Conservation (phyloP, 2,797 vertebrate species). For the Carapus acus region DNA sequence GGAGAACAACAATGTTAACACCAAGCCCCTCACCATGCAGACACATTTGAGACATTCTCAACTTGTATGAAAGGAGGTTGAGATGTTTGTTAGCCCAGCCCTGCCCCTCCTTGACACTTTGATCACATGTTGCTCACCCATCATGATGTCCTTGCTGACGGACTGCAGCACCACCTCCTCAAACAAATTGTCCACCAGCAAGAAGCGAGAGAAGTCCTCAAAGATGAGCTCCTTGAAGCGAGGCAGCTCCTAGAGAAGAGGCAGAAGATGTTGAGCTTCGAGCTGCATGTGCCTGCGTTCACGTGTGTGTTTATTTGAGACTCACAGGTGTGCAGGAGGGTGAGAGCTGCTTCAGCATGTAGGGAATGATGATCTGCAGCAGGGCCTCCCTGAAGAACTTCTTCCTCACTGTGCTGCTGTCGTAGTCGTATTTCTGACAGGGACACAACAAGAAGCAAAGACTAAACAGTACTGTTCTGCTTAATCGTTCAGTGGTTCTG, state of each 20-base stretch:
- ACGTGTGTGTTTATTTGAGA: not conserved
- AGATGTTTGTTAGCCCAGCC: not conserved
- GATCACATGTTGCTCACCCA: conserved; percentile 72
- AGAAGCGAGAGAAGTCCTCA: conserved; percentile 89
- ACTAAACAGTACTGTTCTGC: too few species aligned
- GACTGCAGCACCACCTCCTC: conserved; percentile 95
- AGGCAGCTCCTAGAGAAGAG: conserved; percentile 77
- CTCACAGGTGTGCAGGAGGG: conserved; percentile 83
- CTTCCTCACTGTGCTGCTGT: conserved; percentile 96
- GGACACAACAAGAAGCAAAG: conserved; percentile 1
- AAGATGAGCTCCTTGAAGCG: conserved; percentile 94
- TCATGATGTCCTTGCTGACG: conserved; percentile 92
- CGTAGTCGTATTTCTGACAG: conserved; percentile 89
- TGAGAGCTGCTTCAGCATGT: conserved; percentile 88
- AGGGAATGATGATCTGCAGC: conserved; percentile 93
- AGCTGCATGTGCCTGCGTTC: too few species aligned
- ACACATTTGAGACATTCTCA: too few species aligned
- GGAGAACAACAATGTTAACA: not conserved
- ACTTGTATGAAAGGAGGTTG: too few species aligned
- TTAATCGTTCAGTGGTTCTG: too few species aligned
- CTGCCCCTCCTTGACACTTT: not conserved
- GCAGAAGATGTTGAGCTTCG: not conserved
- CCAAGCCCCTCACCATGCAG: too few species aligned
- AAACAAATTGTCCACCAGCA: conserved; percentile 90
- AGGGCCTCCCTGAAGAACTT: conserved; percentile 96